phyloP scores from a whole-genome alignment of 2,113 vertebrate genomes.

The Zootoca vivipara region DNA sequence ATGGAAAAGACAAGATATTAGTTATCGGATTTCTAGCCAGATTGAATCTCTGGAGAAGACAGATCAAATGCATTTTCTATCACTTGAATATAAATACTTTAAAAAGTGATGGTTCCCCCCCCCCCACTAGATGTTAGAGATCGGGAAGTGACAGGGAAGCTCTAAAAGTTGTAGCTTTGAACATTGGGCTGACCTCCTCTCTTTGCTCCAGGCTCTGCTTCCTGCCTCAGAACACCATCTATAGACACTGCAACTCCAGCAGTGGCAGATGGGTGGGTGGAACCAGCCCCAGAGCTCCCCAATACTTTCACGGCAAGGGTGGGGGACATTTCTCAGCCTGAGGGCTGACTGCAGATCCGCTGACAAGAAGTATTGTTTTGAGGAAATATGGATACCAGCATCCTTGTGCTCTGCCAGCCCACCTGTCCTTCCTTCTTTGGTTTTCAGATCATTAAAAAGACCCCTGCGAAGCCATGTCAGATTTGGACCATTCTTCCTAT shows the following conservation, averaged over 20 bases:
- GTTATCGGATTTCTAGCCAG: constrained; percentile 7
- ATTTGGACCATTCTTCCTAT: background rate
- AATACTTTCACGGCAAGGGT: background rate
- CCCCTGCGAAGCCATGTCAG: background rate
- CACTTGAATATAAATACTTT: background rate
- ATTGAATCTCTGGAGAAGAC: background rate
- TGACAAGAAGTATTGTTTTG: background rate
- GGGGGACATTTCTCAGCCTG: no score
- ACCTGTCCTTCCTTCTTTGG: constrained; percentile 11
- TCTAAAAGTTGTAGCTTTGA: background rate
- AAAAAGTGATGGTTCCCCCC: constrained; percentile 4
- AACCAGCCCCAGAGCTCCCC: no score
- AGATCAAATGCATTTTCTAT: constrained; percentile 39
- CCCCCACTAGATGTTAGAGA: background rate
- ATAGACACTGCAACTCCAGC: background rate
- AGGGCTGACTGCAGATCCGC: background rate
- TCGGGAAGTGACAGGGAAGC: background rate
- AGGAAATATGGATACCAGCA: background rate
- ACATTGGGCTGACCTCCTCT: background rate
- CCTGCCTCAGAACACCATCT: background rate
- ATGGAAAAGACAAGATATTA: constrained; percentile 37
- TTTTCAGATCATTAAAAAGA: constrained; percentile 10
- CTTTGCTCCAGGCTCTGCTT: background rate
- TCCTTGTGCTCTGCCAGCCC: background rate
- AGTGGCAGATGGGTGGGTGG: no score